phyloP scores from a whole-genome alignment of 2,797 vertebrate genomes.

The Clarias platycephalus region DNA sequence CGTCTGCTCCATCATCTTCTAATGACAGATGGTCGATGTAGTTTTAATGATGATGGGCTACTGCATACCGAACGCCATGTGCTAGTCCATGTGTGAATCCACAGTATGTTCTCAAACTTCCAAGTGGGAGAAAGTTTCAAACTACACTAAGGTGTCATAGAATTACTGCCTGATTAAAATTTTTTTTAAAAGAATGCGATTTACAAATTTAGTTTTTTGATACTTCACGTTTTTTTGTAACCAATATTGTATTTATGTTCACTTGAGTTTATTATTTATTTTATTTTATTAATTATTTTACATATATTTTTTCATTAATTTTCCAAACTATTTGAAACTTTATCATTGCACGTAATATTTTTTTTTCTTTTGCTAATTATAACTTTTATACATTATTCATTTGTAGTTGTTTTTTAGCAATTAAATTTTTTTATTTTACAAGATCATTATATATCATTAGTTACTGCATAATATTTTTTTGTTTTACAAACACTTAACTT shows the following conservation, averaged over 20 bases:
- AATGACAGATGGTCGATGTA: conserved; percentile 25
- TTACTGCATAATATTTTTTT: no score
- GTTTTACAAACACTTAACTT: no score
- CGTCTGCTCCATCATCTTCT: not conserved
- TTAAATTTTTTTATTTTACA: no score
- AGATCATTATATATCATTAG: no score
- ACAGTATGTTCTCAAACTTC: conserved; percentile 8
- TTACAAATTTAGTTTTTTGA: not conserved
- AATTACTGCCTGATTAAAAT: no score
- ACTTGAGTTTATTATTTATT: not conserved
- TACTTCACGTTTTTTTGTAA: not conserved
- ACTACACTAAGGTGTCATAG: no score
- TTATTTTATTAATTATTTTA: not conserved
- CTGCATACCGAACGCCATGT: conserved; percentile 6
- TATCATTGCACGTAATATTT: no score
- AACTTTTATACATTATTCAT: no score
- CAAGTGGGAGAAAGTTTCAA: not conserved
- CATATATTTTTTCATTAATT: no score
- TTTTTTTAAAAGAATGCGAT: not conserved
- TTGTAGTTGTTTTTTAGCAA: no score
- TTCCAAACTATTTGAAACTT: no score
- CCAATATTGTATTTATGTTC: not conserved
- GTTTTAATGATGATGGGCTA: conserved; percentile 28
- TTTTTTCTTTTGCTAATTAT: no score
- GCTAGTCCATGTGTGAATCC: conserved; percentile 11